phyloP scores from a whole-genome alignment of 37 sponge, comb jelly and placozoan genomes.

The Spongia lamella region DNA sequence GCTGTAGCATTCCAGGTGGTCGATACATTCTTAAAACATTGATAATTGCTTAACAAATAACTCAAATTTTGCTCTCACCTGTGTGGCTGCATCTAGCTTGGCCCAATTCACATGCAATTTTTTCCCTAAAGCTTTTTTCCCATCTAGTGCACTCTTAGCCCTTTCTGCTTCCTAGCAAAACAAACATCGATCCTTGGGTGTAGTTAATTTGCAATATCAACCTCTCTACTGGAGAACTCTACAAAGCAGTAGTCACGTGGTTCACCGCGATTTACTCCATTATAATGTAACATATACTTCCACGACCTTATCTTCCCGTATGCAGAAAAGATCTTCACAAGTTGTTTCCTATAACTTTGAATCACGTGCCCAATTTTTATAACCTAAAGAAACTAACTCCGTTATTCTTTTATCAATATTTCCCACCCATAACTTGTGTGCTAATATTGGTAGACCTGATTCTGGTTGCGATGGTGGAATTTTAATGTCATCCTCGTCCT shows the following conservation, averaged over 20 bases:
- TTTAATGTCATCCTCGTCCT: conserved; percentile 16
- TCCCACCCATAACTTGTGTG: conserved; percentile 85
- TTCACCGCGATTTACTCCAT: conserved; percentile 48
- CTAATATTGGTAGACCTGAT: conserved; percentile 67
- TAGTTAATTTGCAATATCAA: not conserved
- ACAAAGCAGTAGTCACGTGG: conserved; percentile 78
- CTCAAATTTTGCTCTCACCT: not conserved
- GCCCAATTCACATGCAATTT: conserved; percentile 81
- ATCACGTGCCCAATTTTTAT: not conserved
- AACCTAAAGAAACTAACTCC: conserved; percentile 35
- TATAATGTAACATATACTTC: conserved; percentile 45
- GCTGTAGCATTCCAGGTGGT: conserved; percentile 71
- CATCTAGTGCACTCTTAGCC: conserved; percentile 47
- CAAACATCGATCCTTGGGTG: no score
- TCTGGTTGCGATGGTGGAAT: conserved; percentile 61
- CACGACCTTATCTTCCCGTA: conserved; percentile 63
- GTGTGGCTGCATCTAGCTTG: conserved; percentile 33
- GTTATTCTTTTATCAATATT: conserved; percentile 80
- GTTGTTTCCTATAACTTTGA: conserved; percentile 45
- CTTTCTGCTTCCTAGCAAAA: conserved; percentile 70
- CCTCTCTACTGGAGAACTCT: conserved; percentile 76
- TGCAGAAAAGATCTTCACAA: conserved; percentile 42
- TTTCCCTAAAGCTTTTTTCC: conserved; percentile 73
- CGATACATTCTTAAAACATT: conserved; percentile 37
- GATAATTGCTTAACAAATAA: not conserved